phyloP scores from a whole-genome alignment of 1,140 invertebrate genomes.

The Adelges cooleyi region DNA sequence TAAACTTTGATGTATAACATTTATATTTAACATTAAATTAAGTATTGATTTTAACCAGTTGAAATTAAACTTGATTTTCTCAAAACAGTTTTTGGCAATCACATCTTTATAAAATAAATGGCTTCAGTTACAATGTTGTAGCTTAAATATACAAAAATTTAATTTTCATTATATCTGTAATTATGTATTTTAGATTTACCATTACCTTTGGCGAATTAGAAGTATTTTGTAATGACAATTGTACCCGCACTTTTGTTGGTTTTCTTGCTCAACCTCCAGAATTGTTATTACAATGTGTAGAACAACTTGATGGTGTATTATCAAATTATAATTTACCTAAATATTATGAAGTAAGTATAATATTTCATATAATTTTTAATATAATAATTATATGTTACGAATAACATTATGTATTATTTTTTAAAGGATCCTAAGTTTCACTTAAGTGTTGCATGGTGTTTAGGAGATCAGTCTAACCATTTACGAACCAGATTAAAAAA shows the following conservation, averaged over 20 bases:
- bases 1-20: no score
- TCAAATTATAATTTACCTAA: not conserved
- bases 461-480: slow-evolving; percentile 7
- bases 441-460: slow-evolving; percentile 17
- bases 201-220: slow-evolving; percentile 4
- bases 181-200: not conserved
- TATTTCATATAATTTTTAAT: not conserved
- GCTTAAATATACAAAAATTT: no score
- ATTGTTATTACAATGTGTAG: not conserved
- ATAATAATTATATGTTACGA: no score
- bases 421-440: slow-evolving; percentile 13
- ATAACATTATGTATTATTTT: not conserved
- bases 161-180: not conserved
- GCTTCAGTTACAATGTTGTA: no score
- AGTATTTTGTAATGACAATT: slow-evolving; percentile 18
- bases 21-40: no score
- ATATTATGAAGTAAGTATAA: slow-evolving; percentile 7
- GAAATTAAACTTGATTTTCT: no score
- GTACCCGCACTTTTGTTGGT: slow-evolving; percentile 9
- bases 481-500: not conserved
- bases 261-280: not conserved
- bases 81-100: no score
- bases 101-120: no score
- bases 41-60: no score
- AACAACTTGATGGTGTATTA: not conserved